phyloP scores from a whole-genome alignment of 2,888 invertebrate species.

The Pyrocoelia pectoralis region DNA sequence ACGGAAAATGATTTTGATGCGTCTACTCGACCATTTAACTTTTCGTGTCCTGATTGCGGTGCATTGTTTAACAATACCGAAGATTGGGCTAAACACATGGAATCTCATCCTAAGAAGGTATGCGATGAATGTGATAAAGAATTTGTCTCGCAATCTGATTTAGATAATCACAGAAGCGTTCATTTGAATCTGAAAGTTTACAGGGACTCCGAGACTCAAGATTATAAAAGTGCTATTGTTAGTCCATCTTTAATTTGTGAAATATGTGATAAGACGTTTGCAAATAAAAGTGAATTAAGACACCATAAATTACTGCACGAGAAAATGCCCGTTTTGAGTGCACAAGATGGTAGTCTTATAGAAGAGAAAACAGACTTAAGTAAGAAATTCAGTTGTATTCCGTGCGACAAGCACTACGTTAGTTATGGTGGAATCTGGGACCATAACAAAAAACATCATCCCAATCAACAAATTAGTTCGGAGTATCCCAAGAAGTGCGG shows the following conservation, averaged over 20 bases:
- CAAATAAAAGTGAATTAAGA: conserved; percentile 56
- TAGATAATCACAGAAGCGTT: conserved; percentile 71
- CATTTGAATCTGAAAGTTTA: conserved; percentile 73
- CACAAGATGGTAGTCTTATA: conserved; percentile 56
- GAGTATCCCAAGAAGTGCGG: conserved; percentile 52
- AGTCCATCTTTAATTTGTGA: conserved; percentile 60
- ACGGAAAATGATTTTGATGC: background rate
- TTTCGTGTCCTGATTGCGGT: conserved; percentile 69
- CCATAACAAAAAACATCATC: conserved; percentile 52
- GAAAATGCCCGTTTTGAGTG: conserved; percentile 54
- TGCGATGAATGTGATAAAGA: conserved; percentile 70
- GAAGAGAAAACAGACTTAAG: conserved; percentile 60
- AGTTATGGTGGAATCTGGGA: conserved; percentile 52
- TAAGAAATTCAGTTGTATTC: conserved; percentile 65
- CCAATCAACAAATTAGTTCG: conserved; percentile 26
- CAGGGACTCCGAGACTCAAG: conserved; percentile 68
- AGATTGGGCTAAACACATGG: conserved; percentile 67
- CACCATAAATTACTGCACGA: conserved; percentile 52
- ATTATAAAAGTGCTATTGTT: conserved; percentile 64
- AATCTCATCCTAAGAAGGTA: conserved; percentile 64
- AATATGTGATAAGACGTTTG: conserved; percentile 68
- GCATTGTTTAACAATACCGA: conserved; percentile 65
- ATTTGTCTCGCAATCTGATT: conserved; percentile 67
- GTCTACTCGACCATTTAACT: conserved; percentile 64
- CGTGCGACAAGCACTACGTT: conserved; percentile 63